Evolutionary conservation across 2,797 vertebrate genomes (phyloP), one percentile per base, ranked within the genome.

Genomic region (Glossophaga mutica): DNA sequence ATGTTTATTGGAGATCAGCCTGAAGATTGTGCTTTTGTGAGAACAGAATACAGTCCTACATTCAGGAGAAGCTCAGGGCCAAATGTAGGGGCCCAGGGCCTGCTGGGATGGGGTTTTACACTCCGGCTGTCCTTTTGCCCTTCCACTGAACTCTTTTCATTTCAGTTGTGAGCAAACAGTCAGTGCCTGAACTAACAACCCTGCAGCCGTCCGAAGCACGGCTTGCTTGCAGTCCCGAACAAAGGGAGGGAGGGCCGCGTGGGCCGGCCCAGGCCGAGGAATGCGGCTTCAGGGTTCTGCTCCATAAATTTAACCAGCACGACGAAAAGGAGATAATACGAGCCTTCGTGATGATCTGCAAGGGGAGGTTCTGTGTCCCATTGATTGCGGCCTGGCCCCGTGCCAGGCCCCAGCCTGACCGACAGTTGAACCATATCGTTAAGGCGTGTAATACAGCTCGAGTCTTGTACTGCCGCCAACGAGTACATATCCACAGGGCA

Each of bases 401-500:
- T 98, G 99, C 99, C 99, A 99, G 99, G 98, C 99, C 99, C 98
- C 98, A 99, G 99, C 98, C 99, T 99, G 99, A 99, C 99, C 99
- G 99, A 98, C 99, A 99, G 99, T 99, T 99, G 99, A 99, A 99
- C 99, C 99, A 99, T 98, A 99, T 99, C 99, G 99, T 99, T 99
- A 99, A 99, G 99, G 99, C 99, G 98, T 99, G 99, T 99, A 99
- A 98, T 98, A 98, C 98, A 98, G 98, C 98, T 98, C 97, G 57
- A 97, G 98, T 96, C 98, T 98, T 99, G 98, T 99, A 98, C 98
- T 79, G 98, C 98, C 98, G 98, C 98, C 99, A 99, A 98, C 98
- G 98, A 99, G 98, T 98, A 98, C 98, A 98, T 98, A 98, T 98
- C 98, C 98, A 98, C 98, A 98, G 98, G 98, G 98, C 99, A 99